Base-by-base conservation (phyloP, 2,888 invertebrate species). In the Onthophagus sagittarius region DNA sequence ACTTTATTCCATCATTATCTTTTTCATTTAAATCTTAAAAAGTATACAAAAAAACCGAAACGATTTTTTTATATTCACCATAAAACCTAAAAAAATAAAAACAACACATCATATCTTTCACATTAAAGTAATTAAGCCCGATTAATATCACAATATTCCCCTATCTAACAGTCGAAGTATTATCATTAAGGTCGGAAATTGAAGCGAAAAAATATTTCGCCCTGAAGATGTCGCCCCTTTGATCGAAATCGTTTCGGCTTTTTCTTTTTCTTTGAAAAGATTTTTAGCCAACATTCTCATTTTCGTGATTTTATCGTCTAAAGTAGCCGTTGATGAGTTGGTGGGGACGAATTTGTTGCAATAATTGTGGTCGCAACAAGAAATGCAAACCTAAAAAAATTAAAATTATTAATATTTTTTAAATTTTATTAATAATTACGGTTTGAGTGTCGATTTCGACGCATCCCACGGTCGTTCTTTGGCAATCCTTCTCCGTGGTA, bases 301-400 rank as follows among this genome's bases (percentile, higher is more conserved):
- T 77, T 85, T 84, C 71, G 85, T 85, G 80, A 85, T 86, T 77
- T 85, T 85, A 78, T 85, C 85, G 76, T 85, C 85, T 79, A 87
- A 89, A 71, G 87, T 83, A 14, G 89, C 89, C 75, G 87, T 89
- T 5, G 87, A 86, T 71, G 88, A 86, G 82, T 90, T 89, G n/a
- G 88, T 88, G 69, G 90, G 90, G 73, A 88, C 89, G 77, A 88
- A 87, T 76, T 87, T 85, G 84, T 90, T 89, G 85, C 89, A 89
- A 84, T 90, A 90, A 83, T 89, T 88, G 81, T 88, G 87, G 81
- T 90, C 90, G 82, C 90, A 90, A 82, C 90, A 90, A 75, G 89
- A 89, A 74, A 89, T 88, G 81, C 90, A 90, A 82, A 90, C 88
- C 90, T 90, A 85, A 69, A 85, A 87, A 53, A 7, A 39, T 13